These are phyloP conservation scores for Galendromus occidentalis DNA, from an alignment of 1,140 invertebrate species.

Conservation along the genomic window DNA sequence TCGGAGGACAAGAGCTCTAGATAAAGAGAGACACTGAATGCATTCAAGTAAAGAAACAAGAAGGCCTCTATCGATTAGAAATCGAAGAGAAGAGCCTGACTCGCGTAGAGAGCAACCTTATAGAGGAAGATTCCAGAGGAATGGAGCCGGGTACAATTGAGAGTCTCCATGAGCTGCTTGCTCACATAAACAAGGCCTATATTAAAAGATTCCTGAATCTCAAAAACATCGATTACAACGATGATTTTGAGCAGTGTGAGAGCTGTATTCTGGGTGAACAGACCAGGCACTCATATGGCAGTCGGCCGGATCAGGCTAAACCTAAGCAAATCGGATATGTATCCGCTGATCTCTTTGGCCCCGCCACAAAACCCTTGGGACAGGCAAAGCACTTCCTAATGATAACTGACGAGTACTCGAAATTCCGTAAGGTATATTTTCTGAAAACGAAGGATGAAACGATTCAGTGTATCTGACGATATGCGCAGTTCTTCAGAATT, in stretches of 20 bases:
- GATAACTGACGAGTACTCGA: background rate
- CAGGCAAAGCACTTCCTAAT: background rate
- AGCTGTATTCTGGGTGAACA: background rate
- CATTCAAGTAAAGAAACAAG: too few species aligned
- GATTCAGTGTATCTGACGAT: background rate
- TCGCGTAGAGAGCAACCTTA: too few species aligned
- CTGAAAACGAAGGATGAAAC: background rate
- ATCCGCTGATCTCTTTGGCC: background rate
- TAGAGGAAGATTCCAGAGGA: too few species aligned
- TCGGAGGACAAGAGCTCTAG: too few species aligned
- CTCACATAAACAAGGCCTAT: too few species aligned
- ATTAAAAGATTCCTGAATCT: too few species aligned
- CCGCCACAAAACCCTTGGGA: background rate
- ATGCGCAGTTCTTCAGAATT: background rate
- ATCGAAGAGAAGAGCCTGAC: too few species aligned
- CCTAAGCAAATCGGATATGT: background rate
- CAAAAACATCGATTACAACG: background rate
- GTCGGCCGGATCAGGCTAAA: background rate
- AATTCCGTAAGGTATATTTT: background rate
- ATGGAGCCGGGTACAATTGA: too few species aligned
- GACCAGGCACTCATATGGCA: background rate
- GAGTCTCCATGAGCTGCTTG: too few species aligned
- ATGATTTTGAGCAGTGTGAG: background rate
- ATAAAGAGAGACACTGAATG: too few species aligned
- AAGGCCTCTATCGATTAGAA: too few species aligned